Base-by-base conservation (phyloP, 2,797 vertebrate species). In the Taenioides sp. region DNA sequence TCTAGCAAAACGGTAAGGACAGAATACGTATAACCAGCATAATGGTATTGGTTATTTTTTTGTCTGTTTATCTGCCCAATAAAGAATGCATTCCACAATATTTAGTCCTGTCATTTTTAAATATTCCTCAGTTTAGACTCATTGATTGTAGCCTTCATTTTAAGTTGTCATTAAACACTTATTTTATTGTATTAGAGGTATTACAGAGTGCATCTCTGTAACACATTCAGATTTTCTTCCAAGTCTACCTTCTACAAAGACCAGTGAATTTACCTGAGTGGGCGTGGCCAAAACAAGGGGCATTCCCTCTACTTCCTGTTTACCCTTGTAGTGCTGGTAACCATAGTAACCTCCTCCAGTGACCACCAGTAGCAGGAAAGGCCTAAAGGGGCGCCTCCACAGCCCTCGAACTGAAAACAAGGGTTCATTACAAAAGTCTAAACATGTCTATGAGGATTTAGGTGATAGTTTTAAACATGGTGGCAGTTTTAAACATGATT, bases 301-400 rank as follows among this genome's bases (percentile, higher is more conserved):
- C 0, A n/a, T 76, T 23, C 54, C 80, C 34, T 83, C 82, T 1
- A 84, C 73, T n/a, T 22, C 37, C 2, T 64, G 73, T 16, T n/a
- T 43, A 23, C 28, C 57, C 50, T 40, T 83, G 11, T 97, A 98
- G 66, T 96, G 95, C 74, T 91, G 92, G 87, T 97, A 98, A 27
- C 96, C 96, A 4, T 92, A 86, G 80, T 97, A 98, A 69, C 97
- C 94, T 0, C 95, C 89, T 0, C 95, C 95, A 0, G 96, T 94
- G 14, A 89, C 92, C 52, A 98, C 72, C 16, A 98, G 84, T 34
- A 98, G 5, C 1, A 94, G 92, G 70, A 98, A 73, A 0, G 95
- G 93, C 20, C 95, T 66, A 49, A 66, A 93, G 31, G 95, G 74
- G 10, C 94, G 93, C 17, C 62, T 62, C 17, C 76, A 49, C 3